phyloP scores from a whole-genome alignment of 2,113 vertebrate genomes.

The Ptychochromis oligacanthus region DNA sequence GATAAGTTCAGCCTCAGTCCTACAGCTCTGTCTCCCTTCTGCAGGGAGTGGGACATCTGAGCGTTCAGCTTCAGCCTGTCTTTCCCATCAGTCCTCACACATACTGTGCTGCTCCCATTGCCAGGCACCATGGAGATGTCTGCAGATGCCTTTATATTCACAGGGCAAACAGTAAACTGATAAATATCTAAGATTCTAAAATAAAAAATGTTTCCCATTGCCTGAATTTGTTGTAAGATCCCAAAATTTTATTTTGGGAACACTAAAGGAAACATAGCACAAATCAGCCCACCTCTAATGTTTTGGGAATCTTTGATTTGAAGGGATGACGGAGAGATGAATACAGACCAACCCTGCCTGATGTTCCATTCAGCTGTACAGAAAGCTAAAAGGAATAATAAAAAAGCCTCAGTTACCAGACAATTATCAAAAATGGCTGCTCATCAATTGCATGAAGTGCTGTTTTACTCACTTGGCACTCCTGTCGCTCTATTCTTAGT shows the following conservation, averaged over 20 bases:
- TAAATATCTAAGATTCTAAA: not conserved
- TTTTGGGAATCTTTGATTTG: slow-evolving; percentile 69
- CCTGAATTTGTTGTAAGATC: not conserved
- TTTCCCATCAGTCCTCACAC: slow-evolving; percentile 70
- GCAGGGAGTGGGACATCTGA: slow-evolving; percentile 61
- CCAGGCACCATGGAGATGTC: slow-evolving; percentile 43
- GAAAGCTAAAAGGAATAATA: slow-evolving; percentile 73
- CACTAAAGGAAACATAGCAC: not conserved
- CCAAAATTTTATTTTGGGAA: not conserved
- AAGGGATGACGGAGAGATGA: slow-evolving; percentile 72
- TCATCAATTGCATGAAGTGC: not conserved
- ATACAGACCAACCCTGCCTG: slow-evolving; percentile 51
- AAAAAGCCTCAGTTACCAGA: not conserved
- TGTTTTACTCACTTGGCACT: slow-evolving; percentile 81
- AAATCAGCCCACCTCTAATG: slow-evolving; percentile 68
- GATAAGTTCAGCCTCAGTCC: slow-evolving; percentile 68
- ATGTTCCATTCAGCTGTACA: slow-evolving; percentile 71
- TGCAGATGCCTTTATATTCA: slow-evolving; percentile 76
- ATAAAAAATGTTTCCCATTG: not conserved
- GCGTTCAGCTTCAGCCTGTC: slow-evolving; percentile 73
- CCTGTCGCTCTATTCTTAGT: slow-evolving; percentile 69
- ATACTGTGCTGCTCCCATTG: slow-evolving; percentile 71
- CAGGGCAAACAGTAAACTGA: not conserved
- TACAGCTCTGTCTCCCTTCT: slow-evolving; percentile 47
- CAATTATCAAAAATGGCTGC: not conserved